A percentile compares a stretch with the other conserved stretches of the same genome.
Evolutionary conservation across 2,797 vertebrate species (phyloP).

Genomic region (Bradypodion pumilum): DNA sequence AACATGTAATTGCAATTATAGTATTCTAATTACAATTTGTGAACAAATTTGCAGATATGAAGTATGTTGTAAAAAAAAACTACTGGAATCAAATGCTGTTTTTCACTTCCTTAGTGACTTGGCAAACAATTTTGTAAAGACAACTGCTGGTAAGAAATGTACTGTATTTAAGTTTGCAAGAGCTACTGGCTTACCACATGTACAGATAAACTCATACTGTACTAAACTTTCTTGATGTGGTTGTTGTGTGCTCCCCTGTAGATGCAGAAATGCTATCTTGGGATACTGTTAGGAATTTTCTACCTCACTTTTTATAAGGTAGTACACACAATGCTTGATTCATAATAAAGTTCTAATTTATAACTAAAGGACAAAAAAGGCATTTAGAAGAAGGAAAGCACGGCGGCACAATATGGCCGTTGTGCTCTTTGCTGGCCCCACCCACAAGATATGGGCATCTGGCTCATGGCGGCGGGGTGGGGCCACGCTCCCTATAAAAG

Average conservation of each 20-base stretch:
- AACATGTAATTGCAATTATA: background rate
- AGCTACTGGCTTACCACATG: background rate
- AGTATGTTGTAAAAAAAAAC: slow-evolving; percentile 5
- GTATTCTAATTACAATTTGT: slow-evolving; percentile 1
- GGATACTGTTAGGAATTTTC: no score
- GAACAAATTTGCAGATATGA: background rate
- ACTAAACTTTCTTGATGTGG: no score
- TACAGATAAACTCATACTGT: background rate
- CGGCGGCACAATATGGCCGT: no score
- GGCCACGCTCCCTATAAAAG: no score
- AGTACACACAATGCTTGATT: no score
- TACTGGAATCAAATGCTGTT: background rate
- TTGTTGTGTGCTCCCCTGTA: background rate
- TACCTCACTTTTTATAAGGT: no score
- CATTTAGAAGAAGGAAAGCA: no score
- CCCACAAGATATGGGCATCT: no score
- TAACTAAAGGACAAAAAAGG: no score
- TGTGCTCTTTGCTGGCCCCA: no score
- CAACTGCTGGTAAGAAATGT: background rate
- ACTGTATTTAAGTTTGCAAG: background rate
- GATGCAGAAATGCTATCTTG: background rate
- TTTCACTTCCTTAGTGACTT: background rate
- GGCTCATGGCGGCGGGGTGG: no score
- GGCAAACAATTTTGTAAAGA: background rate
- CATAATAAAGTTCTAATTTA: no score